A percentile compares a stretch with the other conserved stretches of the same genome.
These are phyloP conservation scores for Drosophila paranaensis DNA, from an alignment of 2,888 invertebrate species.

Conservation along the genomic window DNA sequence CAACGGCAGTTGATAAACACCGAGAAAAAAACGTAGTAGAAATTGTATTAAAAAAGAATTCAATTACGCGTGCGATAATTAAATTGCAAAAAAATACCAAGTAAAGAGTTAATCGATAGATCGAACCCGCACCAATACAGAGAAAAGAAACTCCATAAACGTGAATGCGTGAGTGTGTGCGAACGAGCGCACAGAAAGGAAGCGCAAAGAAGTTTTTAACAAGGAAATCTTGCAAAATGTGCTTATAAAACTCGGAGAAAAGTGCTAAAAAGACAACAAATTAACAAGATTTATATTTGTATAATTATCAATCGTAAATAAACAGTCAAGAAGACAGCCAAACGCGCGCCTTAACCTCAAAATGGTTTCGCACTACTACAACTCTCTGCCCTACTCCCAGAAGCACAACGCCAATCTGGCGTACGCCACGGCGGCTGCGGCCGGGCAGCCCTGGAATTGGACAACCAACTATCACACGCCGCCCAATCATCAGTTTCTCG, in stretches of 20 bases:
- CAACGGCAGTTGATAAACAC: constrained; percentile 55
- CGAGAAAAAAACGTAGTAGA: constrained; percentile 3
- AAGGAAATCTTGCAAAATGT: constrained; percentile 57
- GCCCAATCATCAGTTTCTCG: constrained; percentile 84
- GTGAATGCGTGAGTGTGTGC: constrained; percentile 14
- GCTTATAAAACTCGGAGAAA: constrained; percentile 34
- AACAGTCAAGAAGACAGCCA: not conserved
- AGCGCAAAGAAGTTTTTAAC: constrained; percentile 12
- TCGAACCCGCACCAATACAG: constrained; percentile 16
- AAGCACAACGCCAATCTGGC: constrained; percentile 88
- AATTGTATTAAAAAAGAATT: constrained; percentile 10
- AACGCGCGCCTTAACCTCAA: constrained; percentile 48
- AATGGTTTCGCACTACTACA: constrained; percentile 90
- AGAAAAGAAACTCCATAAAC: not conserved
- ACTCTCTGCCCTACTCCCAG: constrained; percentile 88
- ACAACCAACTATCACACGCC: constrained; percentile 85
- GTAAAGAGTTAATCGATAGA: constrained; percentile 30
- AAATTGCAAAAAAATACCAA: constrained; percentile 17
- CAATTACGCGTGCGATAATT: constrained; percentile 35
- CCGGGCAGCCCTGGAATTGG: constrained; percentile 85
- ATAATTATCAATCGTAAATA: constrained; percentile 3
- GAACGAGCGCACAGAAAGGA: constrained; percentile 27
- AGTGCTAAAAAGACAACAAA: constrained; percentile 15
- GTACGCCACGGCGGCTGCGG: constrained; percentile 82
- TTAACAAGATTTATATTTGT: not conserved